A percentile compares a stretch with the other conserved stretches of the same genome.
Evolutionary conservation across 2,888 invertebrate species (phyloP).

Genomic region (Idaea straminata): DNA sequence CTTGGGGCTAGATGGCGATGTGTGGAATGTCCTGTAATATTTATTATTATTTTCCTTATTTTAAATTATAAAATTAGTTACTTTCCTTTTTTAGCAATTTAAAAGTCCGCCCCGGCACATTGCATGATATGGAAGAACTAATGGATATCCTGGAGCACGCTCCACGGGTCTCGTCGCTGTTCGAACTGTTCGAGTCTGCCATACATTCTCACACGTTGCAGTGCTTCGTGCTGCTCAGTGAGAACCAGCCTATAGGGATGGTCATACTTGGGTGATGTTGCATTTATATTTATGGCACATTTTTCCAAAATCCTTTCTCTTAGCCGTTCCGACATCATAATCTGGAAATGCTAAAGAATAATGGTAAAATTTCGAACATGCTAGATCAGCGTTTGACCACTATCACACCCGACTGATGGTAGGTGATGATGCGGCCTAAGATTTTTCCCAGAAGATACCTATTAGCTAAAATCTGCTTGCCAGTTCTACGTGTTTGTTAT

Average conservation of each 20-base stretch:
- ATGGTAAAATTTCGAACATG: background rate
- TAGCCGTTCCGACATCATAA: background rate
- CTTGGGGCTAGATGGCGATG: no score
- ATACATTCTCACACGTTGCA: slow-evolving; percentile 40
- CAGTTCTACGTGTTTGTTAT: no score
- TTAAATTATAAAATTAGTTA: background rate
- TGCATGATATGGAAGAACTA: slow-evolving; percentile 43
- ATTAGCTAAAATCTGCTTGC: no score
- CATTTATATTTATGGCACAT: background rate
- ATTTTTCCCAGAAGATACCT: no score
- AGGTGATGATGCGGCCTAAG: no score
- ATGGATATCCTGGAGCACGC: slow-evolving; percentile 50
- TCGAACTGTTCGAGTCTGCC: slow-evolving; percentile 50
- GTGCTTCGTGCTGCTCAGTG: slow-evolving; percentile 54
- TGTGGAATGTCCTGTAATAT: no score
- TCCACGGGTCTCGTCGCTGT: slow-evolving; percentile 38
- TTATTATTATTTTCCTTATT: no score
- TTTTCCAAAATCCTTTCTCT: slow-evolving; percentile 3
- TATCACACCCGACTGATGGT: no score
- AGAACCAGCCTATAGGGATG: slow-evolving; percentile 70
- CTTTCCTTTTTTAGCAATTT: slow-evolving; percentile 40
- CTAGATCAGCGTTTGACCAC: no score
- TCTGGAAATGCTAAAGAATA: background rate
- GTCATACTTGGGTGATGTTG: slow-evolving; percentile 65
- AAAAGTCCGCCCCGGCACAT: slow-evolving; percentile 55